Base-by-base conservation (phyloP, 2,888 invertebrate genomes). In the Abrostola tripartita region DNA sequence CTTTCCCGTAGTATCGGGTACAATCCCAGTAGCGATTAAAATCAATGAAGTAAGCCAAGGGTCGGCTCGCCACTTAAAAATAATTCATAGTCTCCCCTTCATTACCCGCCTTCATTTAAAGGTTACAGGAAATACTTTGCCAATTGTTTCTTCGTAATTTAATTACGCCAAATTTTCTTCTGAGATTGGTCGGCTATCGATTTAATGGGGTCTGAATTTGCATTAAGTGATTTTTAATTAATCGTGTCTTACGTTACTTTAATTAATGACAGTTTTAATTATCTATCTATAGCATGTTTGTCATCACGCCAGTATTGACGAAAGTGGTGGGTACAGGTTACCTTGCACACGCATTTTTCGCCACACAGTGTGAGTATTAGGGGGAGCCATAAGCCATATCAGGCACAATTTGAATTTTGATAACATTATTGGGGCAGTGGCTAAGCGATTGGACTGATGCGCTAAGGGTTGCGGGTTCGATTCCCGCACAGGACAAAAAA, bases 51-150 rank as follows among this genome's bases (percentile, higher is more conserved):
- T 80, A 71, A 71, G 70, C 79, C 68, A 65, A 64, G 78, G 84
- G 84, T 82, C 67, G 77, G 76, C 68, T 36, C 72, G 78, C 84
- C 84, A 84, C 87, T 90, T 90, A 88, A 88, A 90, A 90, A 88
- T 88, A 88, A 90, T 88, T 90, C 86, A 87, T 84, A 76, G 78
- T 76, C 78, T 63, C 71, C 87, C 86, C 83, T 85, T 85, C 82
- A 88, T 90, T 88, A 82, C 82, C 78, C 80, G 83, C 87, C 81
- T 85, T 87, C 86, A 87, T 86, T 86, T 85, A 81, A 50, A 61
- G 52, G 65, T 83, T 80, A 81, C 74, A 24, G 24, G 24, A 82
- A 85, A 88, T 86, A 85, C 86, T 86, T 85, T 65, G 72, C 64
- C 72, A 75, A 87, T 88, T 85, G 82, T 86, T 86, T 78, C 72